phyloP scores from a whole-genome alignment of 2,113 vertebrate genomes.

The Caranx ignobilis region DNA sequence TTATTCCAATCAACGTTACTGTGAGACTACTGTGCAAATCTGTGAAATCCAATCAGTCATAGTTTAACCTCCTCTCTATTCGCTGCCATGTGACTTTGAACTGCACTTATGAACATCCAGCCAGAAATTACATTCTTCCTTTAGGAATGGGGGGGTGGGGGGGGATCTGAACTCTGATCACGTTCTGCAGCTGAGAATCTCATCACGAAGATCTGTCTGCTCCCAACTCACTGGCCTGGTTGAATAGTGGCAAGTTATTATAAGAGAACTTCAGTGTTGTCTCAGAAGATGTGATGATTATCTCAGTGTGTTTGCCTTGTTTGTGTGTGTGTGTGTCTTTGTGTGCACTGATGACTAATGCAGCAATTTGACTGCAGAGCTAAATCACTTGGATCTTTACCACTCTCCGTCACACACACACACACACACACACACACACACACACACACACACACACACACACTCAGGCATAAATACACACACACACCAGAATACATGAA shows the following conservation, averaged over 20 bases:
- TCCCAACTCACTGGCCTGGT: constrained; percentile 49
- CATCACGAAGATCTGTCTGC: constrained; percentile 57
- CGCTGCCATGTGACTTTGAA: constrained; percentile 6
- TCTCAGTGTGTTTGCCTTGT: constrained; percentile 34
- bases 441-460: constrained; percentile 5
- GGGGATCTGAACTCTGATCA: constrained; percentile 57
- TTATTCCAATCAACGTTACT: neutral
- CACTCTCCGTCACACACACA: neutral
- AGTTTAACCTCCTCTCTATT: constrained; percentile 31
- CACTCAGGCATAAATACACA: too few species aligned
- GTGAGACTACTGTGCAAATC: constrained; percentile 1
- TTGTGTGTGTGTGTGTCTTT: constrained; percentile 10
- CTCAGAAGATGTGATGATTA: constrained; percentile 57
- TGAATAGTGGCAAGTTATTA: constrained; percentile 65
- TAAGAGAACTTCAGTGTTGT: constrained; percentile 57
- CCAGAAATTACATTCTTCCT: constrained; percentile 23
- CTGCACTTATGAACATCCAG: constrained; percentile 4
- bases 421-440: neutral
- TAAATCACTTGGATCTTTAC: constrained; percentile 35
- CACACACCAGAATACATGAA: constrained; percentile 16
- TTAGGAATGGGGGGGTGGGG: neutral
- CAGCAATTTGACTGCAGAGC: constrained; percentile 20
- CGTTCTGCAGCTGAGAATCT: constrained; percentile 47
- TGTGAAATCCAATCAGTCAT: constrained; percentile 18
- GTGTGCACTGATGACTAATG: constrained; percentile 21